Evolutionary conservation across 35 echinoderm and acorn worm genomes (phyloP), one percentile per base, ranked within the genome.

Genomic region (Holothuria glaberrima): DNA sequence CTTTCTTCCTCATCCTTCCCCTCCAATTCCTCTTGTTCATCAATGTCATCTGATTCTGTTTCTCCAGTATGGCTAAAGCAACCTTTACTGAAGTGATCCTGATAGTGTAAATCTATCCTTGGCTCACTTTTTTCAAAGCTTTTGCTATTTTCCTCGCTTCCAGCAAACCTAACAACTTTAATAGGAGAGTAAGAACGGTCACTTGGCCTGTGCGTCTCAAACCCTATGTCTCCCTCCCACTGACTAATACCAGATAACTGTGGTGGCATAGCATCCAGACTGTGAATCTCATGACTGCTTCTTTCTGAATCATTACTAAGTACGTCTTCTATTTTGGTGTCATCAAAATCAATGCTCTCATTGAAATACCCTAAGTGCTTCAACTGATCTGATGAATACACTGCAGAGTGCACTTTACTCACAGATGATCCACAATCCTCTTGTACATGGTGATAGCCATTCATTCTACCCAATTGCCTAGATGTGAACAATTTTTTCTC

Each of bases 151-250:
- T 54, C 50, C 50, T 54, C 66, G 78, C 87, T 59, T 35, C 62
- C 25, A 86, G 64, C 56, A 95, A 66, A 28, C 31, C 13, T 17
- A 19, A 71, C 63, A 21, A 87, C 66, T 71, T 69, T 87, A 3
- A 87, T 21, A 27, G 85, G 85, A n/a, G 85, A 29, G 44, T 87
- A 48, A 13, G 85, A 22, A 13, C 33, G 29, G 4, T 71, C 66
- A 64, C 61, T 70, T 10, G 85, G 85, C 41, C 85, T 22, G 30
- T 87, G 85, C 19, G 85, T 71, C 33, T 87, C 63, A 28, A 87
- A 87, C 31, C 85, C 85, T 0, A 63, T 9, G 7, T 33, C 14
- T 12, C 48, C 20, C 56, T 61, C 56, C 21, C 36, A 78, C 13
- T 54, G 50, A 54, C 50, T 54, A 14, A 9, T 9, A 54, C 31